Conservation (phyloP, 2,888 invertebrate genomes). For the Campaea margaritaria region DNA sequence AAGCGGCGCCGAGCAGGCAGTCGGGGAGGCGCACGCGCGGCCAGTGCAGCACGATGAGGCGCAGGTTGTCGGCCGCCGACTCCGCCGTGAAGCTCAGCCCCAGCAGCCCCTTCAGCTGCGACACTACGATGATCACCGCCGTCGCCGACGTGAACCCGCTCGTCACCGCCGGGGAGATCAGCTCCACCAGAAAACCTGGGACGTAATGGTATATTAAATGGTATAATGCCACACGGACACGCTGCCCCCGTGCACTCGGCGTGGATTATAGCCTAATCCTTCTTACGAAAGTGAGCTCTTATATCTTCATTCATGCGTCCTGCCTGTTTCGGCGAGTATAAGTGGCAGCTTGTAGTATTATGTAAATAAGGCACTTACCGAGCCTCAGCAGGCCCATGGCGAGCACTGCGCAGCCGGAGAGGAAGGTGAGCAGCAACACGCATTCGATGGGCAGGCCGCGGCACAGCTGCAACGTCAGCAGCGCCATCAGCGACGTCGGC, state of each 20-base stretch:
- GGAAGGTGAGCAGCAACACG: conserved; percentile 90
- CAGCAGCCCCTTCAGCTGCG: conserved; percentile 90
- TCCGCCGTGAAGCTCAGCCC: conserved; percentile 89
- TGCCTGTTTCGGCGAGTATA: no score
- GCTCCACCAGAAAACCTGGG: conserved; percentile 92
- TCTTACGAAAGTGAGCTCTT: no score
- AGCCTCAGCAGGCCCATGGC: conserved; percentile 92
- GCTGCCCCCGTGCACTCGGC: no score
- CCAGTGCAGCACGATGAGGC: conserved; percentile 76
- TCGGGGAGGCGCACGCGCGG: conserved; percentile 85
- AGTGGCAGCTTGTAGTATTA: no score
- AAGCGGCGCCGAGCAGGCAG: conserved; percentile 86
- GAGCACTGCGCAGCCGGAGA: conserved; percentile 91
- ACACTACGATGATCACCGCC: conserved; percentile 90
- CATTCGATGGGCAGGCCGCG: conserved; percentile 89
- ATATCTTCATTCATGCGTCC: no score
- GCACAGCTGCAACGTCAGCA: conserved; percentile 91
- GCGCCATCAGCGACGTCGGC: conserved; percentile 97
- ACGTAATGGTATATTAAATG: no score
- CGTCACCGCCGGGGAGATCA: conserved; percentile 93
- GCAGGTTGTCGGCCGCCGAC: conserved; percentile 87
- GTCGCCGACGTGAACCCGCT: conserved; percentile 94
- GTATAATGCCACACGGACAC: no score
- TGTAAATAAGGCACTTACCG: conserved; percentile 77
- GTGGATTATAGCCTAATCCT: no score